A percentile compares a stretch with the other conserved stretches of the same genome.
Conservation (phyloP, 2,113 vertebrate species). For the Ivindomyrus marchei region DNA sequence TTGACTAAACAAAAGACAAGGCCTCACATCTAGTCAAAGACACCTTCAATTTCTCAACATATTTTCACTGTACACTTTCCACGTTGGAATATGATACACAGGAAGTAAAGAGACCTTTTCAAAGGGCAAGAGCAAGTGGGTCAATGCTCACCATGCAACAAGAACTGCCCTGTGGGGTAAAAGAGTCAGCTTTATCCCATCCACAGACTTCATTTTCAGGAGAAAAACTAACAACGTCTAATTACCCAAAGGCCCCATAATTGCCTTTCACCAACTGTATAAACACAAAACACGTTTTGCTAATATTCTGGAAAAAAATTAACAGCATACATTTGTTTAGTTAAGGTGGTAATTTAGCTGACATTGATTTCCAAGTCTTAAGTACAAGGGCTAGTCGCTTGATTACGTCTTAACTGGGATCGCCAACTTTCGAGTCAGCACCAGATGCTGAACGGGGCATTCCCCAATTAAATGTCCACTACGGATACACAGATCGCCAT, state of each 20-base stretch:
- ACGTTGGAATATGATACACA: not conserved
- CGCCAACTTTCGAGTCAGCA: not conserved
- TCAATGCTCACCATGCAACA: not conserved
- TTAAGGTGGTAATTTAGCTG: not conserved
- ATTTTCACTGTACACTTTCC: not conserved
- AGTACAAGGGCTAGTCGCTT: not conserved
- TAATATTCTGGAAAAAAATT: not conserved
- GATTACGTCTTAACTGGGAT: not conserved
- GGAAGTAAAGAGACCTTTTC: not conserved
- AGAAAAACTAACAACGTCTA: not conserved
- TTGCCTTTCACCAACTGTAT: not conserved
- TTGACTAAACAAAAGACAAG: not conserved
- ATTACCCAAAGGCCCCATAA: not conserved
- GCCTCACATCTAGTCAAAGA: not conserved
- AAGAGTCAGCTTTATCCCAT: not conserved
- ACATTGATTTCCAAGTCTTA: not conserved
- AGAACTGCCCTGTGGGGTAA: not conserved
- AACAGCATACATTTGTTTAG: not conserved
- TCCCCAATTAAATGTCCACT: not conserved
- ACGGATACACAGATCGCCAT: not conserved
- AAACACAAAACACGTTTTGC: not conserved
- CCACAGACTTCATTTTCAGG: not conserved
- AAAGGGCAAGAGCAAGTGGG: not conserved
- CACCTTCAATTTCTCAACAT: not conserved
- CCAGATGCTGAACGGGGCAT: not conserved